Conservation (phyloP, 2,888 invertebrate species). For the Lycocerus yunnanus region DNA sequence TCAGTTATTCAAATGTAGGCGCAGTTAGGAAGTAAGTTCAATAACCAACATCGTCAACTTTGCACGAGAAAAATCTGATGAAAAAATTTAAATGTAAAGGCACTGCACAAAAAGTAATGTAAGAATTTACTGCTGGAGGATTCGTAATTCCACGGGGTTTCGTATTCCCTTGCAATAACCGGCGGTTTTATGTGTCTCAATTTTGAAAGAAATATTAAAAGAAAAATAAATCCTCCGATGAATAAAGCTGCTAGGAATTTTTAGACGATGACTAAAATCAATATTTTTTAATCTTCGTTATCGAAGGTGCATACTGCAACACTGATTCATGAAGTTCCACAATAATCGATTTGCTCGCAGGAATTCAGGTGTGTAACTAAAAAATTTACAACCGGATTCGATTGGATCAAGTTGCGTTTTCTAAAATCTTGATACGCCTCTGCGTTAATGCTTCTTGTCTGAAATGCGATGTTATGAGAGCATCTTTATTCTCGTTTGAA, state of each 20-base stretch:
- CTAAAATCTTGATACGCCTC: neutral
- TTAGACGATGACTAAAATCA: neutral
- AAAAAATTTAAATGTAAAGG: neutral
- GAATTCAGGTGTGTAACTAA: neutral
- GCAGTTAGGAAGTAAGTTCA: neutral
- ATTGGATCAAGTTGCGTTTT: neutral
- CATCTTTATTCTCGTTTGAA: constrained; percentile 2
- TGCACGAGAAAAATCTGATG: neutral
- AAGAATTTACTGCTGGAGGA: neutral
- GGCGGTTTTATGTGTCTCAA: neutral
- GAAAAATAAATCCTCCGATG: neutral
- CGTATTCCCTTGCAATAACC: neutral
- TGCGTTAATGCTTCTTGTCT: neutral
- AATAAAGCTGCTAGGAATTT: neutral
- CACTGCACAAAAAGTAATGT: neutral
- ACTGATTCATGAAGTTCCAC: neutral
- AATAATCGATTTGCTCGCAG: neutral
- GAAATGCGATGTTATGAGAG: neutral
- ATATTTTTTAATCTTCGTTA: neutral
- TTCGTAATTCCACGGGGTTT: neutral
- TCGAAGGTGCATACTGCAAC: neutral
- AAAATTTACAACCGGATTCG: neutral
- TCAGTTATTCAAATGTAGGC: neutral
- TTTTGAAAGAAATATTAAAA: neutral
- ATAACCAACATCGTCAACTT: neutral